Base-by-base conservation (phyloP, 2,888 invertebrate species). In the Crepidodera aurea region DNA sequence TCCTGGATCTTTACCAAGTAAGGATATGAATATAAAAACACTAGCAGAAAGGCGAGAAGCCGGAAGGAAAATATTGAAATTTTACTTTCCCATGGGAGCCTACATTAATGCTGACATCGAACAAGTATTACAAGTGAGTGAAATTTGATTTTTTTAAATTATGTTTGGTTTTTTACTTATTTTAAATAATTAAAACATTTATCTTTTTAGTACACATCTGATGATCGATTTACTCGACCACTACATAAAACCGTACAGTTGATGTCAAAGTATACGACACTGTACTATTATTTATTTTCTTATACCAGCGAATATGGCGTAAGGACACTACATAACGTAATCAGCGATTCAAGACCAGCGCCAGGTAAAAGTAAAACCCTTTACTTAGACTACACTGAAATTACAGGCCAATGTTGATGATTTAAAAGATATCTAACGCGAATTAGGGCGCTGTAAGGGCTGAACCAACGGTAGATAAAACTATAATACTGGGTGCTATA, bases 231-330 rank as follows among this genome's bases (percentile, higher is more conserved):
- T 13, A 22, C 34, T 6, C 60, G 67, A 32, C 68, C 69, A 3
- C 13, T 67, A 7, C 62, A 44, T 16, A 69, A 69, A 62, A 64
- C 62, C 8, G 56, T 42, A 0, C 64, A 68, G 44, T 48, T 69
- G 15, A 60, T 67, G 15, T 67, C 48, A 2, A 64, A 15, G 53
- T 40, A 69, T 39, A 42, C 56, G 6, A 65, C 66, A 10, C 39
- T 67, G 6, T 68, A 68, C 50, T 65, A 60, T 16, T 69, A 68
- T 34, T 1, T 65, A 39, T 69, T 69, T 59, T 51, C 61, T 4
- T 68, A 68, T 40, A 37, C 29, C 4, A 57, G 68, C 25, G 34
- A 60, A 4, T 59, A 62, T 13, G 69, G 65, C 4, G 13, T 48
- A 32, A 34, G 12, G 12, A 55, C 46, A 1, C 40, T 69, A 1